phyloP scores from a whole-genome alignment of 23 tunicate genomes.

The Styela plicata region DNA sequence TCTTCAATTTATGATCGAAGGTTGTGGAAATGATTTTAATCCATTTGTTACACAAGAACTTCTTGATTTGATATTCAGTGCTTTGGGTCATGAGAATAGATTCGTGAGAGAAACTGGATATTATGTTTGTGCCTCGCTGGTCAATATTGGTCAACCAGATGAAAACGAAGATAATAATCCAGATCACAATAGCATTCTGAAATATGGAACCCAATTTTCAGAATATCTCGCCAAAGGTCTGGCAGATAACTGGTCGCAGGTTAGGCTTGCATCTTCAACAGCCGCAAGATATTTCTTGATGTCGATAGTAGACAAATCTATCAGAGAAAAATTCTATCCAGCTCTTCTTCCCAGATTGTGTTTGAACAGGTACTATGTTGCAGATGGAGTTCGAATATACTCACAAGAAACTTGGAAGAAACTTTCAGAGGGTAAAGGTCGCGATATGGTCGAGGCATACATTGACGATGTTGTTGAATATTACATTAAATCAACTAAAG shows the following conservation, averaged over 20 bases:
- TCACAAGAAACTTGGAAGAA: constrained; percentile 80
- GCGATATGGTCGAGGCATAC: constrained; percentile 68
- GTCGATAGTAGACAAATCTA: constrained; percentile 20
- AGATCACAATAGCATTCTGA: constrained; percentile 28
- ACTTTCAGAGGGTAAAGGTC: constrained; percentile 60
- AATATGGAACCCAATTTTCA: constrained; percentile 60
- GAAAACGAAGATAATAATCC: constrained; percentile 11
- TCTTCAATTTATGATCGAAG: constrained; percentile 70
- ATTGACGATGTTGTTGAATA: constrained; percentile 59
- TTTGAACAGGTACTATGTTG: constrained; percentile 81
- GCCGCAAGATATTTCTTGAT: constrained; percentile 68
- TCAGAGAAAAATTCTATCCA: constrained; percentile 37
- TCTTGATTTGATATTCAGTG: constrained; percentile 55
- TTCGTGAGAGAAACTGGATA: constrained; percentile 94
- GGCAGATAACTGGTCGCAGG: constrained; percentile 94
- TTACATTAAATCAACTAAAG: constrained; percentile 66
- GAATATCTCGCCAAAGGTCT: constrained; percentile 60
- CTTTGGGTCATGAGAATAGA: constrained; percentile 69
- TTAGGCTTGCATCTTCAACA: constrained; percentile 83
- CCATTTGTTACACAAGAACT: constrained; percentile 64
- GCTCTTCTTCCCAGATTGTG: constrained; percentile 70
- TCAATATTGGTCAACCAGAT: constrained; percentile 44
- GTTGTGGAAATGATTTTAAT: constrained; percentile 69
- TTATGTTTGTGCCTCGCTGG: constrained; percentile 72
- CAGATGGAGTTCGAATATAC: constrained; percentile 89